phyloP scores from a whole-genome alignment of 2,888 invertebrate species.

The Microctonus brassicae region DNA sequence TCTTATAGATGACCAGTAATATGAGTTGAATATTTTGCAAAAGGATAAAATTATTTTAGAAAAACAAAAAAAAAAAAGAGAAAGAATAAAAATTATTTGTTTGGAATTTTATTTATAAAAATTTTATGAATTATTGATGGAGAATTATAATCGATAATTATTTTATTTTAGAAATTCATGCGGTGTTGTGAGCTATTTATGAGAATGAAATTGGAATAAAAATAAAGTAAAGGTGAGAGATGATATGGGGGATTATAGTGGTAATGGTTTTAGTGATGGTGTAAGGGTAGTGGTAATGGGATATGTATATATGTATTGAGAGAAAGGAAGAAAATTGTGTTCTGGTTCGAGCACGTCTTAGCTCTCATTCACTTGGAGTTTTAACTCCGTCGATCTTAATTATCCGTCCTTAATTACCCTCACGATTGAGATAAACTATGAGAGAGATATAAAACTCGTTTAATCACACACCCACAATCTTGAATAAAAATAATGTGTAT shows the following conservation, averaged over 20 bases:
- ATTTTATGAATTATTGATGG: not conserved
- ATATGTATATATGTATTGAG: not conserved
- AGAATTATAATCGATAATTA: not conserved
- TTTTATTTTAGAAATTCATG: not conserved
- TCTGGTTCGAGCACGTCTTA: conserved; percentile 16
- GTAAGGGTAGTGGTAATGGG: not conserved
- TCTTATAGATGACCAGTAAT: not conserved
- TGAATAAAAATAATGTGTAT: not conserved
- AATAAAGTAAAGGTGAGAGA: no score
- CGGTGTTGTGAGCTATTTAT: not conserved
- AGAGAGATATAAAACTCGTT: not conserved
- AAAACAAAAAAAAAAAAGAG: not conserved
- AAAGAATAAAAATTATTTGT: not conserved
- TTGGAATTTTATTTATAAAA: not conserved
- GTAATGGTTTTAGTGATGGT: no score
- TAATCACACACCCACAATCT: not conserved
- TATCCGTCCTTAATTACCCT: conserved; percentile 40
- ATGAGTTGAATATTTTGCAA: no score
- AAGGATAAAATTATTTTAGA: not conserved
- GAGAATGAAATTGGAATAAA: not conserved
- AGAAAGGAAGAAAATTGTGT: conserved; percentile 3
- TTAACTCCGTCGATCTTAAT: conserved; percentile 39
- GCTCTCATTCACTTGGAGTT: conserved; percentile 20
- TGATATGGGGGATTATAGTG: no score
- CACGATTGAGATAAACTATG: conserved; percentile 21